phyloP scores from a whole-genome alignment of 2,797 vertebrate species.

The Anguilla obscura region DNA sequence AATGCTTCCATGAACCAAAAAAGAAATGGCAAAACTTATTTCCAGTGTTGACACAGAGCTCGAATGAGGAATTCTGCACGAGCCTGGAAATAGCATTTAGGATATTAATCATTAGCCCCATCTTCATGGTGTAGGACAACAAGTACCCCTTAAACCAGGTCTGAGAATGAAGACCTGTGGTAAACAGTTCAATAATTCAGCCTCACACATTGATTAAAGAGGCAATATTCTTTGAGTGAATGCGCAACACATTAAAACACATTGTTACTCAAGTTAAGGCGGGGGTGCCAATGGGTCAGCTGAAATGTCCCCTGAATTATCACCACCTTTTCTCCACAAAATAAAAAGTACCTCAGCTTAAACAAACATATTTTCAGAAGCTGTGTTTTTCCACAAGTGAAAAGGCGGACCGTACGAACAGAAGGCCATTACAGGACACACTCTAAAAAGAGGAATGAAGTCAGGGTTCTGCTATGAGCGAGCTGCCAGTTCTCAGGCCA shows the following conservation, averaged over 20 bases:
- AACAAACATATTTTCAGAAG: constrained; percentile 58
- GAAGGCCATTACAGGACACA: constrained; percentile 46
- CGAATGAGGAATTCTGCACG: background rate
- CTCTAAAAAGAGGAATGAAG: constrained; percentile 68
- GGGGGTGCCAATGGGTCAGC: background rate
- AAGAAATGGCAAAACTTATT: background rate
- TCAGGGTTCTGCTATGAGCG: constrained; percentile 57
- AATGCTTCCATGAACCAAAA: background rate
- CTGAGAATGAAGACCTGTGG: background rate
- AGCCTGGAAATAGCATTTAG: background rate
- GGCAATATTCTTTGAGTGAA: background rate
- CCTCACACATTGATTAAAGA: background rate
- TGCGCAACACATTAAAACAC: background rate
- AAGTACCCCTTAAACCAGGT: background rate
- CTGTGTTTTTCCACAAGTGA: constrained; percentile 65
- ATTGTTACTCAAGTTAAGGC: background rate
- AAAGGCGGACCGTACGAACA: constrained; percentile 35
- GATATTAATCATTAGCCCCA: background rate
- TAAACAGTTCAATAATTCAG: background rate
- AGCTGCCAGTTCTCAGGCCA: constrained; percentile 47
- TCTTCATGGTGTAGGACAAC: background rate
- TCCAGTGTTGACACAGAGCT: background rate
- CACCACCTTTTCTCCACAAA: constrained; percentile 11
- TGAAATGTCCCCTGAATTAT: background rate
- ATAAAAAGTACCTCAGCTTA: constrained; percentile 29